Percentiles rank a stretch among this genome's conserved stretches.
Evolutionary conservation across 1,140 invertebrate genomes (phyloP).

Genomic region (Lamellibrachia luymesi): DNA sequence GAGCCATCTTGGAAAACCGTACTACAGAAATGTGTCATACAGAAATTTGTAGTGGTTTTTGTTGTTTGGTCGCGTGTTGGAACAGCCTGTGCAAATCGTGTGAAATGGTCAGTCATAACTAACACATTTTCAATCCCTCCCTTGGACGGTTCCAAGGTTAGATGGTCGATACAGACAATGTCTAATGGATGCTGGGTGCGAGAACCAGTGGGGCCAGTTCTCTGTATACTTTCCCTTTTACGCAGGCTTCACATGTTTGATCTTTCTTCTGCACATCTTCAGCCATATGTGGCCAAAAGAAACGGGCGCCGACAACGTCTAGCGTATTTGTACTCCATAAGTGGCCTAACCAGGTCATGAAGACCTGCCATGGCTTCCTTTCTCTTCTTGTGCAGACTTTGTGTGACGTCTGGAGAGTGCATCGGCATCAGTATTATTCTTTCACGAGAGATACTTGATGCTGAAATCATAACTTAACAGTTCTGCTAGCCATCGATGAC

Average conservation of each 20-base stretch:
- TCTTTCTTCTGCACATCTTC: neutral
- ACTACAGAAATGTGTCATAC: slow-evolving; percentile 45
- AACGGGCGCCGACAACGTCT: neutral
- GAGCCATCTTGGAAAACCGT: slow-evolving; percentile 50
- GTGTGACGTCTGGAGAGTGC: neutral
- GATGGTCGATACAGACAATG: neutral
- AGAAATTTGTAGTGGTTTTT: slow-evolving; percentile 47
- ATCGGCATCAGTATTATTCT: neutral
- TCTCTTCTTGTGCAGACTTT: neutral
- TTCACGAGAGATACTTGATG: neutral
- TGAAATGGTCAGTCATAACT: slow-evolving; percentile 53
- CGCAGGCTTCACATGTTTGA: neutral
- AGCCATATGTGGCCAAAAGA: slow-evolving; percentile 14
- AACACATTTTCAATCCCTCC: slow-evolving; percentile 36
- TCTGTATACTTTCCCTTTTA: neutral
- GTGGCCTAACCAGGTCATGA: neutral
- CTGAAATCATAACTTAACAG: neutral
- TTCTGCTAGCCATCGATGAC: neutral
- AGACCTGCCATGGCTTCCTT: no score
- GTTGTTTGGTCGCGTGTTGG: slow-evolving; percentile 53
- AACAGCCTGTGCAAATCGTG: slow-evolving; percentile 50
- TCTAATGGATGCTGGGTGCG: neutral
- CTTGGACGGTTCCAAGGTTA: slow-evolving; percentile 14
- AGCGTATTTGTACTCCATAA: neutral
- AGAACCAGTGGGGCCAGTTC: neutral